A percentile compares a stretch with the other conserved stretches of the same genome.
phyloP scores from a whole-genome alignment of 2,888 invertebrate genomes.

The Aphodius sticticus region DNA sequence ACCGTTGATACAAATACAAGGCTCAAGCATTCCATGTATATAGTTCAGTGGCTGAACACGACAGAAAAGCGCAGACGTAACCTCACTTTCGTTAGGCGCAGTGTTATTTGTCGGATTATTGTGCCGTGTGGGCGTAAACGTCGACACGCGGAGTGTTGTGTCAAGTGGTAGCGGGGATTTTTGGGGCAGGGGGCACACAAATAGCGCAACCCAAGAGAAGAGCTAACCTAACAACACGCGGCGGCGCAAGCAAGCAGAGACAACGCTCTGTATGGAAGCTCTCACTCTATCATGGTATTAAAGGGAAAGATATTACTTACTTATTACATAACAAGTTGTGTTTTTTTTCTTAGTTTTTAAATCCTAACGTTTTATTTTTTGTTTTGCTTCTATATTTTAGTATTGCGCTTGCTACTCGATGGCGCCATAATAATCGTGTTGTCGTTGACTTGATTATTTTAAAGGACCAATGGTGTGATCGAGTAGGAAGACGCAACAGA shows the following conservation, averaged over 20 bases:
- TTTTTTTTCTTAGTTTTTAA: constrained; percentile 50
- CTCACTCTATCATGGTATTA: constrained; percentile 60
- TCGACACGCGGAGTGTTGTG: background rate
- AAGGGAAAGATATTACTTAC: constrained; percentile 57
- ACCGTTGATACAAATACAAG: too few relatives aligned
- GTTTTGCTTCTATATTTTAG: constrained; percentile 48
- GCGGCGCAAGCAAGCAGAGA: constrained; percentile 60
- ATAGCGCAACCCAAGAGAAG: constrained; percentile 59
- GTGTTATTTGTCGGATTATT: background rate
- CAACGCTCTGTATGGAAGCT: constrained; percentile 60
- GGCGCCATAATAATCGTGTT: background rate
- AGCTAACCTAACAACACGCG: constrained; percentile 55
- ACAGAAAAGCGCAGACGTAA: too few relatives aligned
- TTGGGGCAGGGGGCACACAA: constrained; percentile 51
- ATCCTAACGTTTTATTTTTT: constrained; percentile 46
- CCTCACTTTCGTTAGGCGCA: background rate
- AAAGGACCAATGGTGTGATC: background rate
- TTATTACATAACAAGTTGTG: constrained; percentile 54
- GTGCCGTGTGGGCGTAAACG: background rate
- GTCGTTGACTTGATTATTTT: background rate
- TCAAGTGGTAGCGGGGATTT: constrained; percentile 4
- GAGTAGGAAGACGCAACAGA: background rate
- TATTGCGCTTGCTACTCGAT: background rate
- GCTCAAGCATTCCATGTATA: too few relatives aligned
- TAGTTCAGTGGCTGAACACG: too few relatives aligned